Conservation (phyloP, 2,888 invertebrate species). For the Microdon myrmicae region DNA sequence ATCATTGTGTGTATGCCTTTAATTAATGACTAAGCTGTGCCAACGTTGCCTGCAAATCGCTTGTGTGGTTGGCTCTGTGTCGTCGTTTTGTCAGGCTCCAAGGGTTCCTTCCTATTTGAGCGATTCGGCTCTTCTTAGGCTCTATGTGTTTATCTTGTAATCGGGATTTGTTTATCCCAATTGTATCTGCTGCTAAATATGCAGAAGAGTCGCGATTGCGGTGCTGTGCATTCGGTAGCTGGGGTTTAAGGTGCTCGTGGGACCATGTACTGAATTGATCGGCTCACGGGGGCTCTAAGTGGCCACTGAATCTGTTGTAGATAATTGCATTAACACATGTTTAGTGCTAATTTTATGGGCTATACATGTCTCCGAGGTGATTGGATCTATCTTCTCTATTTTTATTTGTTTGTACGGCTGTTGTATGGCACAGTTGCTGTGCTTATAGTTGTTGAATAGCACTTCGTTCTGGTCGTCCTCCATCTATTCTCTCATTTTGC, state of each 20-base stretch:
- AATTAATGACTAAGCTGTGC: too few relatives aligned
- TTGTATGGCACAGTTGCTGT: too few relatives aligned
- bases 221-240: slow-evolving; percentile 6
- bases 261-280: slow-evolving; percentile 4
- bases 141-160: slow-evolving; percentile 28
- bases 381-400: slow-evolving; percentile 22
- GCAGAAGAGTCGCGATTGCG: slow-evolving; percentile 5
- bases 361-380: slow-evolving; percentile 42
- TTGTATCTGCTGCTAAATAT: slow-evolving; percentile 17
- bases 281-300: background rate
- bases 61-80: slow-evolving; percentile 29
- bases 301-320: slow-evolving; percentile 37
- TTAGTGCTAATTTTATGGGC: slow-evolving; percentile 39
- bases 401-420: background rate
- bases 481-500: too few relatives aligned
- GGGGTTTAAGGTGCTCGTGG: slow-evolving; percentile 2
- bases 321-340: slow-evolving; percentile 47
- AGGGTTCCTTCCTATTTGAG: slow-evolving; percentile 30
- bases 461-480: too few relatives aligned
- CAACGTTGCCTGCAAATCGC: too few relatives aligned
- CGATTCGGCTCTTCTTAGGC: slow-evolving; percentile 1
- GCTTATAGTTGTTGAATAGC: too few relatives aligned
- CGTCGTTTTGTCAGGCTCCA: slow-evolving; percentile 3
- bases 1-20: slow-evolving; percentile 46
- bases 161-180: slow-evolving; percentile 29